These are phyloP conservation scores for Aleiodes sp. DNA, from an alignment of 1,140 invertebrate genomes.

Conservation along the genomic window DNA sequence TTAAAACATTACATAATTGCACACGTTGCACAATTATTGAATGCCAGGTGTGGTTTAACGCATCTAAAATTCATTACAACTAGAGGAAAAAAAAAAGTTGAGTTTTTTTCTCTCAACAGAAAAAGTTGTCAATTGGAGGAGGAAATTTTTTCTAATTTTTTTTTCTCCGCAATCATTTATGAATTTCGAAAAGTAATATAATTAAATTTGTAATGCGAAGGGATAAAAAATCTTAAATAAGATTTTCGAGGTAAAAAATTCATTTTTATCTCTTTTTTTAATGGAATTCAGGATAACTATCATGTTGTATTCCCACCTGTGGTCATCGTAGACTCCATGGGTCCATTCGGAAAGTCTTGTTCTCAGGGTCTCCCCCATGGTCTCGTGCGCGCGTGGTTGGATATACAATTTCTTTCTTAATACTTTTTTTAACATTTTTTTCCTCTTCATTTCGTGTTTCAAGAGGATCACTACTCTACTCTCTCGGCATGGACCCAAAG, in stretches of 20 bases:
- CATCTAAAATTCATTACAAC: not conserved
- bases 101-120: too few relatives aligned
- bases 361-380: slow-evolving; percentile 7
- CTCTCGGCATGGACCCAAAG: slow-evolving; percentile 23
- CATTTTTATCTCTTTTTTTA: not conserved
- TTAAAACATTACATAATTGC: slow-evolving; percentile 25
- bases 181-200: not conserved
- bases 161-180: too few relatives aligned
- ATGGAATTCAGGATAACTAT: not conserved
- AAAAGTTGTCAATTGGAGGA: too few relatives aligned
- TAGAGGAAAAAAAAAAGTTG: not conserved
- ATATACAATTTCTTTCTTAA: not conserved
- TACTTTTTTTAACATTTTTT: not conserved
- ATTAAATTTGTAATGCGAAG: not conserved
- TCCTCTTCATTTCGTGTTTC: not conserved
- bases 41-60: not conserved
- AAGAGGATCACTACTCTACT: slow-evolving; percentile 12
- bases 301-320: slow-evolving; percentile 1
- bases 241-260: not conserved
- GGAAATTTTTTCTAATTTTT: too few relatives aligned
- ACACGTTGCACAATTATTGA: slow-evolving; percentile 24
- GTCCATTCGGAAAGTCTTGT: not conserved
- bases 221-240: not conserved
- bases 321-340: slow-evolving; percentile 1
- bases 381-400: slow-evolving; percentile 1